Evolutionary conservation across 2,888 invertebrate species (phyloP).

Genomic region (Aricia artaxerxes): DNA sequence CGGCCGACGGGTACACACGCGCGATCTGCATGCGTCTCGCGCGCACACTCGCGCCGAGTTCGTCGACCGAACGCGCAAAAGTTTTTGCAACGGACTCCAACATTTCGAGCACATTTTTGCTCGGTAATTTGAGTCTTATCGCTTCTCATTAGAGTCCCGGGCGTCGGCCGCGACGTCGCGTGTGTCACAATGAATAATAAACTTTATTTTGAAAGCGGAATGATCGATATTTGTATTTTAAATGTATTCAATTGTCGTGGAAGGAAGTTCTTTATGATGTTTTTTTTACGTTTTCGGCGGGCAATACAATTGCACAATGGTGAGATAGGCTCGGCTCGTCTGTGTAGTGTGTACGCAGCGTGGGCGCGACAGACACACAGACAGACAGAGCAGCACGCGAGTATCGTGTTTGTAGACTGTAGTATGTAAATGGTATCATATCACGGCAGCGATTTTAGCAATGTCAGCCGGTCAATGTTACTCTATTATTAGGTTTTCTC

Average conservation of each 20-base stretch:
- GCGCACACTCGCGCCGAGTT: slow-evolving; percentile 47
- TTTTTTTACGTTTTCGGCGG: slow-evolving; percentile 35
- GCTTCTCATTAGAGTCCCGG: not conserved
- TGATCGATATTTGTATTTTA: slow-evolving; percentile 33
- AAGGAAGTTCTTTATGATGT: slow-evolving; percentile 43
- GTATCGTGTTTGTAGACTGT: not conserved
- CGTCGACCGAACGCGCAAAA: slow-evolving; percentile 52
- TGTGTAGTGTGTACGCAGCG: not conserved
- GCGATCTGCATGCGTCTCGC: slow-evolving; percentile 31
- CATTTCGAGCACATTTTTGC: not conserved
- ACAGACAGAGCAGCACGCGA: not conserved
- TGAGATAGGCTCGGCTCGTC: not conserved
- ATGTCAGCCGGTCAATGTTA: slow-evolving; percentile 1
- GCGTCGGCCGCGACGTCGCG: not conserved
- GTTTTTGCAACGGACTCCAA: slow-evolving; percentile 52
- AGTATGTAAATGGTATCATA: slow-evolving; percentile 8
- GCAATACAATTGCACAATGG: slow-evolving; percentile 26
- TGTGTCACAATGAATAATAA: slow-evolving; percentile 31
- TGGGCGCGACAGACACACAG: not conserved
- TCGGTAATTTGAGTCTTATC: slow-evolving; percentile 30
- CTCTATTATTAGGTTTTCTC: slow-evolving; percentile 4
- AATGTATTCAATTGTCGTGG: slow-evolving; percentile 42
- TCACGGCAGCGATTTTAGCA: slow-evolving; percentile 19
- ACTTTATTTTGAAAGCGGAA: slow-evolving; percentile 30
- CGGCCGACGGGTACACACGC: slow-evolving; percentile 27